Percentiles rank a stretch among this genome's conserved stretches.
Conservation (phyloP, 2,888 invertebrate genomes). For the Sminthurides aquaticus region DNA sequence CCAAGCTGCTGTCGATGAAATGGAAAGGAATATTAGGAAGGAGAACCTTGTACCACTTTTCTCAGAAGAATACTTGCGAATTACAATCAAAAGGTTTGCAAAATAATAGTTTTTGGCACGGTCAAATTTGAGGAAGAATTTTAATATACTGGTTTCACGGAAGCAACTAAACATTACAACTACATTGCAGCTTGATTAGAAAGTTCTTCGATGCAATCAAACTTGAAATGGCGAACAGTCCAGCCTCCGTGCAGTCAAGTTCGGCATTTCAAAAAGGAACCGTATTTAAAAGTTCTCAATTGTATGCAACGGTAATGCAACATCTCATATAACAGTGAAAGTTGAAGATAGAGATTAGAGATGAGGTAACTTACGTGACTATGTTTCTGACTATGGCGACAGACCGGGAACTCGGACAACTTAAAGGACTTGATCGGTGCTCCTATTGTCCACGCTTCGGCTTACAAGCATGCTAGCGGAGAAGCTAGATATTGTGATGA, state of each 20-base stretch:
- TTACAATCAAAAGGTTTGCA: not conserved
- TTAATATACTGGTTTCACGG: too few species aligned
- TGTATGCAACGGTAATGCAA: slow-evolving; percentile 15
- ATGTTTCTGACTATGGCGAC: too few species aligned
- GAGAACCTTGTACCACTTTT: not conserved
- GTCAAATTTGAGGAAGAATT: slow-evolving; percentile 2
- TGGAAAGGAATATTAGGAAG: not conserved
- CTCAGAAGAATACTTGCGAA: not conserved
- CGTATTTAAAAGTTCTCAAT: slow-evolving; percentile 15
- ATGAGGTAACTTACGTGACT: too few species aligned
- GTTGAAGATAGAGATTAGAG: too few species aligned
- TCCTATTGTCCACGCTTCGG: slow-evolving; percentile 72
- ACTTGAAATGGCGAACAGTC: slow-evolving; percentile 1
- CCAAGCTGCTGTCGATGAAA: not conserved
- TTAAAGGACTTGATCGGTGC: slow-evolving; percentile 56
- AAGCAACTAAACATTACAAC: too few species aligned
- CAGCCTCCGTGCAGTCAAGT: not conserved
- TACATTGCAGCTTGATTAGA: slow-evolving; percentile 3
- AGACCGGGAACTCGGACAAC: not conserved
- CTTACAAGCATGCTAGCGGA: slow-evolving; percentile 68
- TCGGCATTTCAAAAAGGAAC: not conserved
- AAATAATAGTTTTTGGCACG: too few species aligned
- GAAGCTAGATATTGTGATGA: slow-evolving; percentile 71
- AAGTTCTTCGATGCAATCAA: not conserved
- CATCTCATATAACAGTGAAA: too few species aligned